Evolutionary conservation across 2,888 invertebrate species (phyloP), one percentile per base, ranked within the genome.

Genomic region (Craniophora ligustri): DNA sequence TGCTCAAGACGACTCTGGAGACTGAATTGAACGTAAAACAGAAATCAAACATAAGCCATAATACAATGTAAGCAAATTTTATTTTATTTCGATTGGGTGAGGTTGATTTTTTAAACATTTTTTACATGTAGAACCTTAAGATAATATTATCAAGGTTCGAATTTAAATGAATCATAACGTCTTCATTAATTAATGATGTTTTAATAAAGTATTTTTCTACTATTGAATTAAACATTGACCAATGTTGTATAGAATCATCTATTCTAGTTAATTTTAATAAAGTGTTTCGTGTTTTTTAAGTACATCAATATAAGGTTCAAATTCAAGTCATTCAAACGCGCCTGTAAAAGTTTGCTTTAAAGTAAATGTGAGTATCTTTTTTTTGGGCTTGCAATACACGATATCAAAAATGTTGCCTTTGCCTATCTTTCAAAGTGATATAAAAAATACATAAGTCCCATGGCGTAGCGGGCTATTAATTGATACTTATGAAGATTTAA

Each of bases 401-500:
- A 23, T 1, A 23, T 23, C 23, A 10, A 23, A 10, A 23, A 23
- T 10, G 23, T 3, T 23, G 13, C 15, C 10, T 51, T 59, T 64
- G 59, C 40, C 59, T 53, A 5, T n/a, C 3, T 26, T 26, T 64
- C 51, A 45, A 48, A 2, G 14, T 64, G 45, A 45, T 56, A 3
- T 34, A 8, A 41, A 30, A 21, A 42, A 19, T 15, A 5, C 47
- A 14, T 46, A 30, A 11, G 40, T 34, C 41, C 21, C 8, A 41
- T 8, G 11, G 32, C 56, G 23, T 13, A 38, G 11, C n/a, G n/a
- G n/a, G n/a, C 34, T 63, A 57, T 18, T 23, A 14, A 6, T 19
- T 5, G 28, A 54, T 13, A 38, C 38, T 65, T 64, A 39, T 64
- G 65, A 65, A 48, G 16, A 45, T 53, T 64, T 46, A 2, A 46